A percentile compares a stretch with the other conserved stretches of the same genome.
These are phyloP conservation scores for Gadus chalcogrammus DNA, from an alignment of 2,113 vertebrate species.

Conservation along the genomic window DNA sequence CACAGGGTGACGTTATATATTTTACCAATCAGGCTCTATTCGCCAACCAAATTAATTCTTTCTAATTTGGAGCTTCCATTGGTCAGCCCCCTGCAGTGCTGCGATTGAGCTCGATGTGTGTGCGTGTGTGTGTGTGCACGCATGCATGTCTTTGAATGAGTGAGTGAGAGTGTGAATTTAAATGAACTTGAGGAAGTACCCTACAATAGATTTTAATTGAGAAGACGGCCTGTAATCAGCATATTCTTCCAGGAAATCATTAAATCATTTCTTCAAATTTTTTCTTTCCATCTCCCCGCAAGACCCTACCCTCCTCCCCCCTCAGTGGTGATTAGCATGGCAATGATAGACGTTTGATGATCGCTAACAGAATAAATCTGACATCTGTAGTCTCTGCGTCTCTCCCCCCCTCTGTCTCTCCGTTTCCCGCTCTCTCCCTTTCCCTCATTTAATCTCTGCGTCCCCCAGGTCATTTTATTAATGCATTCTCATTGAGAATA, in stretches of 20 bases:
- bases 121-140: conserved; percentile 15
- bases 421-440: neutral
- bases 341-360: conserved; percentile 64
- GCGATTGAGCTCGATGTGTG: conserved; percentile 43
- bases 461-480: neutral
- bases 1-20: conserved; percentile 45
- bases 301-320: neutral
- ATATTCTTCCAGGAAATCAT: conserved; percentile 67
- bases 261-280: conserved; percentile 55
- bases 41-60: conserved; percentile 73
- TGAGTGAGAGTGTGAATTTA: conserved; percentile 11
- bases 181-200: conserved; percentile 30
- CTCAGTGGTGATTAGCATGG: conserved; percentile 58
- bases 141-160: conserved; percentile 25
- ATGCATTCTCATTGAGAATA: neutral
- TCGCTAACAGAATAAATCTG: conserved; percentile 57
- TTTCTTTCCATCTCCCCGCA: conserved; percentile 29
- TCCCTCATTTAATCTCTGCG: neutral
- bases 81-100: conserved; percentile 63
- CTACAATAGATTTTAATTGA: conserved; percentile 76
- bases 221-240: conserved; percentile 73
- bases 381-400: conserved; percentile 54
- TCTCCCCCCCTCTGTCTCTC: conserved; percentile 13
- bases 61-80: conserved; percentile 68
- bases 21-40: conserved; percentile 72